Conservation (phyloP, 2,113 vertebrate genomes). For the Irena cyanogastra region DNA sequence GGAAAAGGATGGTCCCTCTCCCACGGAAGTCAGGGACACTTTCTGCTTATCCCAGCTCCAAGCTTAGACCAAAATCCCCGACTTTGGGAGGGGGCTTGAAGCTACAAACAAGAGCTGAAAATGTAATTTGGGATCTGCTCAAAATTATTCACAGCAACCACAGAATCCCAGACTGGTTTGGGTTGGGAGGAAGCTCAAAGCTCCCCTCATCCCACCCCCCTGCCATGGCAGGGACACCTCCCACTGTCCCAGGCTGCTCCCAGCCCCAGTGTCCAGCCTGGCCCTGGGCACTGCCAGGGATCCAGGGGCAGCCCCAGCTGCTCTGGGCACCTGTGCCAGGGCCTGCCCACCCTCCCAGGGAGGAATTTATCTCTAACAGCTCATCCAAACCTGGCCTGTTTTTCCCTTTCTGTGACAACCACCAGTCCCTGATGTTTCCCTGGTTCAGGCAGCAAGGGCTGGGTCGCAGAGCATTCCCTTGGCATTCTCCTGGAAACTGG, state of each 20-base stretch:
- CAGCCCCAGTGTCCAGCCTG: neutral
- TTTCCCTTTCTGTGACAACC: neutral
- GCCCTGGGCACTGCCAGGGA: neutral
- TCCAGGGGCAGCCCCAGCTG: neutral
- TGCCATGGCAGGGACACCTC: neutral
- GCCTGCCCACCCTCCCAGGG: rapidly evolving
- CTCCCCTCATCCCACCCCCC: neutral
- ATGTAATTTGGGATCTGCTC: neutral
- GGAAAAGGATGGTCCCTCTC: neutral
- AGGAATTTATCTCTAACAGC: neutral
- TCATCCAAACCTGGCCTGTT: neutral
- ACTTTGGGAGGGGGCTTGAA: neutral
- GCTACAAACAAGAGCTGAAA: neutral
- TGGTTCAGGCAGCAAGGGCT: neutral
- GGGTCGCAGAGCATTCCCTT: neutral
- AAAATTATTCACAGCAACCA: neutral
- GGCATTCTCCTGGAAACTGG: rapidly evolving
- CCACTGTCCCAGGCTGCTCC: neutral
- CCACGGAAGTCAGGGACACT: neutral
- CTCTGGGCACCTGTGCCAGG: neutral
- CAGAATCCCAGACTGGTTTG: neutral
- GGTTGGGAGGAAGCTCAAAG: neutral
- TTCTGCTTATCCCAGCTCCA: neutral
- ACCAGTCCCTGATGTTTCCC: neutral
- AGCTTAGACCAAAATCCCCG: neutral